Base-by-base conservation (phyloP, 2,113 vertebrate genomes). In the Rhineura floridana region DNA sequence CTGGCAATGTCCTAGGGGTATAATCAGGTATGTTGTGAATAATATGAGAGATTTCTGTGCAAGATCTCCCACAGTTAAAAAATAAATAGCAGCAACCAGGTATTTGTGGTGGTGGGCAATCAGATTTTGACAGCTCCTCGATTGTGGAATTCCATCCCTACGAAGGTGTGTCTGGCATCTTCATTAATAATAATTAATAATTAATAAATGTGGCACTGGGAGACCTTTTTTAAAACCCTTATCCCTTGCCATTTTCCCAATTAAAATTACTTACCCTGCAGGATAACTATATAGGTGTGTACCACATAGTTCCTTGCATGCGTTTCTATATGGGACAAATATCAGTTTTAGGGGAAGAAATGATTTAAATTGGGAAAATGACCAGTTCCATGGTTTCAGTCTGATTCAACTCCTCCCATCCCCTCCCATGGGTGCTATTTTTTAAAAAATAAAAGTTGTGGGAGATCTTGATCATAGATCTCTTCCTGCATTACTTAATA, bases 1-100 rank as follows among this genome's bases (percentile, higher is more conserved):
- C 65, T 0, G 33, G 3, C 0, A 0, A 6, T 17, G 86, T 89
- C 25, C 59, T 0, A 33, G 48, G 6, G 52, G 21, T 4, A 9
- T 21, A 75, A 23, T 39, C 9, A 44, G 39, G 39, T 23, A 19
- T 13, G 55, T 59, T 59, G 17, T 1, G 39, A n/a, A n/a, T n/a
- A n/a, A 75, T 10, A 23, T 39, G 36, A 39, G 39, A 10, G 72
- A 73, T 42, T 36, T 15, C n/a, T n/a, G n/a, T n/a, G 0, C 6
- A 25, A 21, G 55, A 59, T 44, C 23, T 75, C 72, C 10, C 39
- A 44, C 8, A 25, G 3, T 75, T 75, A 10, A 9, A 75, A 75
- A 75, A 44, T 15, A 6, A 33, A 11, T 30, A n/a, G 30, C 3
- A 69, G 33, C 67, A 70, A 2, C 33, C 3, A 36, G 1, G 72